phyloP scores from a whole-genome alignment of 1,140 invertebrate genomes.

The Drosophila nigromelanica region DNA sequence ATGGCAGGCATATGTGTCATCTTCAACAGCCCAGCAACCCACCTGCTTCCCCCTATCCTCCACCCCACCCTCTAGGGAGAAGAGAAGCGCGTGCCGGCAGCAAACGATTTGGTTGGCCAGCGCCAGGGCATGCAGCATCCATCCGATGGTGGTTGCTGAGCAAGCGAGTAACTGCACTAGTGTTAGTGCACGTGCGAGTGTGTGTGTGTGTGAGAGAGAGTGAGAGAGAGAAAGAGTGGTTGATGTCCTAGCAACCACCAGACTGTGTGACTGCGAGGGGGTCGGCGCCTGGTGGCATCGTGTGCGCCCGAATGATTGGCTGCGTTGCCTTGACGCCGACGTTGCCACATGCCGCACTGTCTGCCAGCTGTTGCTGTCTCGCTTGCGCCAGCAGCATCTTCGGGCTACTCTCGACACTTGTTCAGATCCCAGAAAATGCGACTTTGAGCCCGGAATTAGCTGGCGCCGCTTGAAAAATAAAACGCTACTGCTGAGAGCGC shows the following conservation, averaged over 20 bases:
- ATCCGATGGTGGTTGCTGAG: constrained; percentile 62
- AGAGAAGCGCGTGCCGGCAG: constrained; percentile 56
- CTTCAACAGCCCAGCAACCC: not conserved
- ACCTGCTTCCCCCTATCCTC: constrained; percentile 1
- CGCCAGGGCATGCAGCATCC: constrained; percentile 61
- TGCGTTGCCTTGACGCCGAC: constrained; percentile 71
- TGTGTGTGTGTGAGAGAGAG: constrained; percentile 10
- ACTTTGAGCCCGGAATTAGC: constrained; percentile 81
- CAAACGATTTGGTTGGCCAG: constrained; percentile 77
- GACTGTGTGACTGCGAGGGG: constrained; percentile 32
- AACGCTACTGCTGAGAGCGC: constrained; percentile 10
- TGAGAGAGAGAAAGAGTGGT: constrained; percentile 35
- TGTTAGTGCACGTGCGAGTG: constrained; percentile 1
- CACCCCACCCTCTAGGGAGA: not conserved
- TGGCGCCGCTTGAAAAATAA: constrained; percentile 66
- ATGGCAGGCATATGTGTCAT: constrained; percentile 24
- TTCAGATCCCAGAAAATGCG: constrained; percentile 76
- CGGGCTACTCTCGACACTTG: constrained; percentile 56
- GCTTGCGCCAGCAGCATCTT: constrained; percentile 40
- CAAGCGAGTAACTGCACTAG: constrained; percentile 1
- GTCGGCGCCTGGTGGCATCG: constrained; percentile 38
- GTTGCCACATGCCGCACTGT: constrained; percentile 43
- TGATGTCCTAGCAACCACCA: constrained; percentile 66
- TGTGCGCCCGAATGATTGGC: constrained; percentile 59
- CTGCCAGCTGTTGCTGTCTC: constrained; percentile 54